Evolutionary conservation across 2,888 invertebrate species (phyloP), one percentile per base, ranked within the genome.

Genomic region (Dusona sp.): DNA sequence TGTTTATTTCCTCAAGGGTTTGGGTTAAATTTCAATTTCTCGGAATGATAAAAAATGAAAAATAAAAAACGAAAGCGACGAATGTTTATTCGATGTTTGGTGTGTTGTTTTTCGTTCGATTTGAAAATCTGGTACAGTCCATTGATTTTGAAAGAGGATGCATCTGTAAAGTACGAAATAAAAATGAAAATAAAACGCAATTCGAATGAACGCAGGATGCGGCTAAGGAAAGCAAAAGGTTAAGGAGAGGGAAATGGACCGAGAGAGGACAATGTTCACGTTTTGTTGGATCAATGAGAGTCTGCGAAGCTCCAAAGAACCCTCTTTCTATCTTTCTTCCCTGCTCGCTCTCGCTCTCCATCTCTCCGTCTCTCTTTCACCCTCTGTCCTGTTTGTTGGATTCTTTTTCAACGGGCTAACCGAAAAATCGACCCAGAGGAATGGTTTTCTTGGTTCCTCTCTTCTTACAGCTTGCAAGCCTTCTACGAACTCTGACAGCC

Each of bases 341-440:
- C 61, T 72, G 22, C 51, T 70, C 36, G 79, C 61, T 73, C 54
- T 78, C 67, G 67, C 51, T 72, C 80, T 74, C 72, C 51, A 57
- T 81, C 64, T 68, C 65, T 61, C 54, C 73, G 48, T 80, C 68
- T 78, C 78, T 70, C 57, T 65, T 72, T 75, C 79, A 38, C 68
- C 72, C 65, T 83, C 72, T 78, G 42, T 65, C 77, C 70, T 42
- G 79, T 80, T 70, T 67, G 77, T 79, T 85, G 65, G 79, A 83
- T 85, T 87, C 83, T 78, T 83, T 85, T 74, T 83, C 81, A 79
- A 74, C 72, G 72, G 64, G 48, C 61, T 65, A 67, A 75, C 61
- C 80, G 78, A 81, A 79, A 36, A 80, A 83, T 75, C 51, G 85
- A 79, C 74, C 61, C 74, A 45, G 77, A 80, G 73, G 67, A 83